Base-by-base conservation (phyloP, 2,888 invertebrate species). In the Anarsia innoxiella region DNA sequence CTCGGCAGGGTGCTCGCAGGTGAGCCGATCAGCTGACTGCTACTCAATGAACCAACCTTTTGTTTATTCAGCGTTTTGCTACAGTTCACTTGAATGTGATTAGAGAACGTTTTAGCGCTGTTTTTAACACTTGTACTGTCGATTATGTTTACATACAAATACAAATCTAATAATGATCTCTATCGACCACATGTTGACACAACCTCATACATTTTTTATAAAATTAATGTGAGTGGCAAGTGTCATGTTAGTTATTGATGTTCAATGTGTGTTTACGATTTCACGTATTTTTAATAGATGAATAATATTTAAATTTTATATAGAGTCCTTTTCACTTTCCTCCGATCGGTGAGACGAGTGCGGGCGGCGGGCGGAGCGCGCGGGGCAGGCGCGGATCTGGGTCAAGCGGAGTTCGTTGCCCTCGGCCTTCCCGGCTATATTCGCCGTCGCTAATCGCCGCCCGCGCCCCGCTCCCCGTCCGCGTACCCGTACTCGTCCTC, bases 371-470 rank as follows among this genome's bases (percentile, higher is more conserved):
- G 53, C 46, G 52, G 43, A 51, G 55, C 36, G 59, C 48, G 57
- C 52, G 55, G 53, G 31, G 42, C 38, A 45, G 44, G 49, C 50
- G 58, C 68, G 57, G 66, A 84, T 78, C 83, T 84, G 59, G 84
- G 84, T 83, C 84, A 82, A 75, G 75, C 82, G 55, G 80, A 83
- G 83, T 80, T 84, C 83, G 78, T 82, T 82, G 82, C 80, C 79
- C 83, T 80, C 83, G 83, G 83, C 83, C 83, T 83, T 84, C 83
- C 80, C 79, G 67, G 73, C 80, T 83, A 82, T 82, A 82, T 83
- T 80, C 66, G 76, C 73, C 72, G 70, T 70, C 76, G 77, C 75
- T 76, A 78, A 82, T 79, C 76, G 73, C 72, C 66, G 57, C 61
- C 51, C 47, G 50, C 42, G 48, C 51, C 45, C 37, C 41, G 42